phyloP scores from a whole-genome alignment of 2,113 vertebrate species.

The Sigmodon hispidus region DNA sequence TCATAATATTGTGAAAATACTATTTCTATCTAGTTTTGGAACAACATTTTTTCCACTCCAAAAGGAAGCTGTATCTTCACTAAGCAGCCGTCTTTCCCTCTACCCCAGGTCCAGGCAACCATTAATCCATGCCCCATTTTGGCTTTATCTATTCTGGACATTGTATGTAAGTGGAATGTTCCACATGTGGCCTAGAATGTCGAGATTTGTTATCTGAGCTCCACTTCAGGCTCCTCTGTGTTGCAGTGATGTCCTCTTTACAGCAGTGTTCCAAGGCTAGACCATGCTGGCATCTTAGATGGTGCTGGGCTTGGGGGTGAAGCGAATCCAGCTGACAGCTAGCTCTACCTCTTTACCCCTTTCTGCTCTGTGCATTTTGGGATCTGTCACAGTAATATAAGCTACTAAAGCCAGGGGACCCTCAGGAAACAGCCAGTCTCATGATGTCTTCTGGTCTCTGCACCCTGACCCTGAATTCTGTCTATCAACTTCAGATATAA shows the following conservation, averaged over 20 bases:
- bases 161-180: neutral
- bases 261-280: accelerated
- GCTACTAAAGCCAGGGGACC: neutral
- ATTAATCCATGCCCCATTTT: neutral
- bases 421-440: constrained; percentile 47
- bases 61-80: neutral
- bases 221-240: neutral
- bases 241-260: neutral
- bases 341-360: neutral
- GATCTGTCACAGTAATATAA: neutral
- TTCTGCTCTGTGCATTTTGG: neutral
- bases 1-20: neutral
- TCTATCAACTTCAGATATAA: neutral
- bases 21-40: neutral
- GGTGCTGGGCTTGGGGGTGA: neutral
- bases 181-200: neutral
- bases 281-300: neutral
- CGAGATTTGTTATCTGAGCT: neutral
- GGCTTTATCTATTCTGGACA: neutral
- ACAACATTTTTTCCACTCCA: neutral
- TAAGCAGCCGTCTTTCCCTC: neutral
- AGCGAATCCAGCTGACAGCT: neutral
- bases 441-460: neutral
- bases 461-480: neutral
- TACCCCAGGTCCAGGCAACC: neutral